These are phyloP conservation scores for Drosophila pseudoananassae DNA, from an alignment of 1,140 invertebrate species.

Conservation along the genomic window DNA sequence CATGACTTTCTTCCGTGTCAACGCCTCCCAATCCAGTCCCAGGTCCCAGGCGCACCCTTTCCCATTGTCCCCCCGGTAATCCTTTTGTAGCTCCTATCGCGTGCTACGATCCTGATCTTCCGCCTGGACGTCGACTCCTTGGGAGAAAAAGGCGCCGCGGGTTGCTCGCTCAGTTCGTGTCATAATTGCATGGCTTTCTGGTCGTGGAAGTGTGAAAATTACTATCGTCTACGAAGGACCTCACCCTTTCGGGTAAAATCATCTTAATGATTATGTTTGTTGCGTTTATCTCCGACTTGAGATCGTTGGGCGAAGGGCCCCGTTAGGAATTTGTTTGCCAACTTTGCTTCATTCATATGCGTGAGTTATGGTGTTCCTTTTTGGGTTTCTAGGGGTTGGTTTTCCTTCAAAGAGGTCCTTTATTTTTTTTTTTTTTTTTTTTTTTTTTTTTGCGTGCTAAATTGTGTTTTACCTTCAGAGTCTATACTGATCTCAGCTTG, in stretches of 20 bases:
- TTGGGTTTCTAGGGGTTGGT: constrained; percentile 67
- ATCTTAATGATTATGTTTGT: constrained; percentile 70
- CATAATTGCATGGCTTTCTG: constrained; percentile 72
- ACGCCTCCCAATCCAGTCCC: constrained; percentile 41
- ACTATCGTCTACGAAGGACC: constrained; percentile 59
- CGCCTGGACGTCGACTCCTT: constrained; percentile 15
- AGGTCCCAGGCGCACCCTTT: constrained; percentile 39
- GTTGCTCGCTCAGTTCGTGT: constrained; percentile 69
- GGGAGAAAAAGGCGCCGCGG: constrained; percentile 49
- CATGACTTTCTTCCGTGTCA: constrained; percentile 72
- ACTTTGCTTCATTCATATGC: constrained; percentile 74
- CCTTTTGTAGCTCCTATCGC: constrained; percentile 69
- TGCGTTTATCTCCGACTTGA: constrained; percentile 63
- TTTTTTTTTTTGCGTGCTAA: constrained; percentile 64
- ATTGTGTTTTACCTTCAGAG: constrained; percentile 60
- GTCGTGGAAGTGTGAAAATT: constrained; percentile 74
- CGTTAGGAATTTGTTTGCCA: constrained; percentile 62
- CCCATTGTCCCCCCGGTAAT: constrained; percentile 42
- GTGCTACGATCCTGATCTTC: constrained; percentile 60
- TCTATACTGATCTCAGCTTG: constrained; percentile 42
- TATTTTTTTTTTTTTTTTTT: constrained; percentile 22
- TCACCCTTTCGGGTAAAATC: constrained; percentile 45
- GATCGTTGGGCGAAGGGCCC: constrained; percentile 40
- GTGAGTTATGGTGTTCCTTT: constrained; percentile 61
- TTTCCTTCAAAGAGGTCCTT: constrained; percentile 31